Conservation (phyloP, 2,888 invertebrate species). For the Lacanobia wlatinum region DNA sequence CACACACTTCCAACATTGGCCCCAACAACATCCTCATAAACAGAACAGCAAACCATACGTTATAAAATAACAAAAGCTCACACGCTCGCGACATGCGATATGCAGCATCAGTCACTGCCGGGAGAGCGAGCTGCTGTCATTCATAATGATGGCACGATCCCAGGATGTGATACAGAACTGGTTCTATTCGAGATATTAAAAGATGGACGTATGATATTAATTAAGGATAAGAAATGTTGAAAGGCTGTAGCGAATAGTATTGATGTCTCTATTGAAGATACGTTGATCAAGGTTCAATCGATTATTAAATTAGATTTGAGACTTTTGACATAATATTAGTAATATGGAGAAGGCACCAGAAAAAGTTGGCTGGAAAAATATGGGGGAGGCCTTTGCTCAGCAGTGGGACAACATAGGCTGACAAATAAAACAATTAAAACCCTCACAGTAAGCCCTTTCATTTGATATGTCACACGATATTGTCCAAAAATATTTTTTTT, state of each 20-base stretch:
- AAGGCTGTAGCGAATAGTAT: slow-evolving; percentile 16
- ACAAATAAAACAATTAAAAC: no score
- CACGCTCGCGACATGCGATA: slow-evolving; percentile 42
- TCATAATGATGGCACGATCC: slow-evolving; percentile 61
- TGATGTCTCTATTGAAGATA: slow-evolving; percentile 4
- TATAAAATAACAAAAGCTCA: slow-evolving; percentile 53
- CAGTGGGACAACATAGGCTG: no score
- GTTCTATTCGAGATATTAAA: slow-evolving; percentile 33
- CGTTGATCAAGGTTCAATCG: neutral
- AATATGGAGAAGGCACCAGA: no score
- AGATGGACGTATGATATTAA: slow-evolving; percentile 29
- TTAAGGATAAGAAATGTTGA: slow-evolving; percentile 34
- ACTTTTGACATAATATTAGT: no score
- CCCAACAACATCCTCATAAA: neutral
- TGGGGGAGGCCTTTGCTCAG: no score
- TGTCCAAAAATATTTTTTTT: no score
- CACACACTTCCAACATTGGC: neutral
- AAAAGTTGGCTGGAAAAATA: no score
- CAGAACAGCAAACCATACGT: neutral
- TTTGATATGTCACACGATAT: no score
- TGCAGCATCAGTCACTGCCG: slow-evolving; percentile 58
- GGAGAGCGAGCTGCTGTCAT: slow-evolving; percentile 47
- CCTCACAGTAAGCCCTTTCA: no score
- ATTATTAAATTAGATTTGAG: no score
- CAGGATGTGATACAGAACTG: slow-evolving; percentile 27